Conservation (phyloP, 2,797 vertebrate genomes). For the Lagocephalus sceleratus region DNA sequence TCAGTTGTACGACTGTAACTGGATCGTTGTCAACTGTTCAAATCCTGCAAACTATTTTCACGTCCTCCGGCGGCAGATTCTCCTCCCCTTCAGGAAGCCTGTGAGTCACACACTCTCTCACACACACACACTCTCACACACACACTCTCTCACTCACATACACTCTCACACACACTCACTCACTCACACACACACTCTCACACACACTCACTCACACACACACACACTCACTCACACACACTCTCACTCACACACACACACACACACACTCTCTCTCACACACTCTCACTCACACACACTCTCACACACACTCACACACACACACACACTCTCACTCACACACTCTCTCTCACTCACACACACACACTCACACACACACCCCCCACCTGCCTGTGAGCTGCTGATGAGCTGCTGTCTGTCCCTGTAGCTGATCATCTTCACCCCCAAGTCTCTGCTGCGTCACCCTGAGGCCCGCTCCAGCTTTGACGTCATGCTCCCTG, state of each 20-base stretch:
- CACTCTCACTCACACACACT: no score
- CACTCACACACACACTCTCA: not conserved
- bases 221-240: no score
- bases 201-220: no score
- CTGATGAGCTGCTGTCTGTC: conserved; percentile 8
- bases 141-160: conserved; percentile 5
- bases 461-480: conserved; percentile 90
- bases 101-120: conserved; percentile 67
- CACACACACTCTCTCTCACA: conserved; percentile 17
- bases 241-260: conserved; percentile 8
- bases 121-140: conserved; percentile 16
- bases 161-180: not conserved
- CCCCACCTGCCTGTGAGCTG: not conserved
- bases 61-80: conserved; percentile 87
- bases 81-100: conserved; percentile 91
- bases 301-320: no score
- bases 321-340: conserved; percentile 1
- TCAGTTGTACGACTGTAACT: conserved; percentile 93
- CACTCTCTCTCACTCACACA: conserved; percentile 17
- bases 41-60: conserved; percentile 88
- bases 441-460: conserved; percentile 91
- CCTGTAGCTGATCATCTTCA: conserved; percentile 89
- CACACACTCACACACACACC: not conserved
- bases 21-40: conserved; percentile 93
- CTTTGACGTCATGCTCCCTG: conserved; percentile 89